These are phyloP conservation scores for Jordanella pulchra DNA, from an alignment of 2,797 vertebrate species.

Conservation along the genomic window DNA sequence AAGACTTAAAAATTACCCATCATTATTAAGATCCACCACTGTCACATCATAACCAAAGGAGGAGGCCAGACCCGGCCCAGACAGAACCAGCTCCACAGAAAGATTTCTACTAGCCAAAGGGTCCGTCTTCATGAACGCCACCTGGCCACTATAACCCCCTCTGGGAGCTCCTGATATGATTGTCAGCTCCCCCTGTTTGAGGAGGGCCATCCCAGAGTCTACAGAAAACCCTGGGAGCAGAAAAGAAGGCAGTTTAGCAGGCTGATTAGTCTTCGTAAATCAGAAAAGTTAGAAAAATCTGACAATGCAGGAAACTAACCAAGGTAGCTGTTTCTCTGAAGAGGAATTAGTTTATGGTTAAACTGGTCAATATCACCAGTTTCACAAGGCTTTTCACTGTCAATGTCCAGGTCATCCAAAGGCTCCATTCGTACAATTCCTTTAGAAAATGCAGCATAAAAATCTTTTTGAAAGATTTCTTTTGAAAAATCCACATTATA, in stretches of 20 bases:
- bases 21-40: constrained; percentile 89
- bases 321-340: constrained; percentile 90
- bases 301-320: constrained; percentile 77
- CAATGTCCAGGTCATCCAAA: constrained; percentile 80
- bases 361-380: constrained; percentile 83
- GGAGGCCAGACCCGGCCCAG: constrained; percentile 90
- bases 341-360: constrained; percentile 82
- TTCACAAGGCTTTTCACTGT: constrained; percentile 84
- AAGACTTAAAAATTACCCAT: constrained; percentile 79
- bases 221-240: constrained; percentile 87
- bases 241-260: not conserved
- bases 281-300: not conserved
- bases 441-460: constrained; percentile 44
- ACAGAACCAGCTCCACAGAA: constrained; percentile 81
- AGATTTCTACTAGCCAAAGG: constrained; percentile 51
- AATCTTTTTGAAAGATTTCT: too few relatives aligned
- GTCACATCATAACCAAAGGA: constrained; percentile 93
- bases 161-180: constrained; percentile 91
- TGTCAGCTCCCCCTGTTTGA: constrained; percentile 83
- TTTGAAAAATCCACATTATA: not conserved
- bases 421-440: constrained; percentile 88
- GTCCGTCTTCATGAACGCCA: constrained; percentile 85
- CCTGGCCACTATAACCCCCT: constrained; percentile 90
- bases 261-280: not conserved
- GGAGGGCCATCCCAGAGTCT: constrained; percentile 88